Percentiles rank a stretch among this genome's conserved stretches.
These are phyloP conservation scores for Pseudochaenichthys georgianus DNA, from an alignment of 2,797 vertebrate species.

Conservation along the genomic window DNA sequence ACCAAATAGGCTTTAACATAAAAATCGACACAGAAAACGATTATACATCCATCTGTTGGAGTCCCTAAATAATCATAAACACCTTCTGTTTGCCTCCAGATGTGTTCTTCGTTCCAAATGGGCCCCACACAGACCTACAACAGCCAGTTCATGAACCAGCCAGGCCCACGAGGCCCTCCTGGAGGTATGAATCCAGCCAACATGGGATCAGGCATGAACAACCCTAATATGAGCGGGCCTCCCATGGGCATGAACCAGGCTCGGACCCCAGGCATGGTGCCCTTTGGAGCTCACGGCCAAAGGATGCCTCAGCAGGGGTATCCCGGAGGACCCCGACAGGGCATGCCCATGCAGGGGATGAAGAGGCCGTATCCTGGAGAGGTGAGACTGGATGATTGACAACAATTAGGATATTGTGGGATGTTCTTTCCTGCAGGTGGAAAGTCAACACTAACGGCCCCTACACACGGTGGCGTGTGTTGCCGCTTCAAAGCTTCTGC, in stretches of 20 bases:
- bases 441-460: neutral
- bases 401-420: neutral
- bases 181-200: slow-evolving; percentile 95
- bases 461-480: too few relatives aligned
- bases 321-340: slow-evolving; percentile 91
- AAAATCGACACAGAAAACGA: slow-evolving; percentile 4
- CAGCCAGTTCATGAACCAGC: slow-evolving; percentile 98
- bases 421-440: neutral
- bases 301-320: slow-evolving; percentile 98
- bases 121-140: slow-evolving; percentile 96
- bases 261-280: slow-evolving; percentile 93
- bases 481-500: too few relatives aligned
- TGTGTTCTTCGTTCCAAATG: slow-evolving; percentile 99
- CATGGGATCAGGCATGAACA: slow-evolving; percentile 93
- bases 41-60: slow-evolving; percentile 10
- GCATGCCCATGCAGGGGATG: slow-evolving; percentile 94
- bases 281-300: slow-evolving; percentile 92
- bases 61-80: slow-evolving; percentile 9
- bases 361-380: slow-evolving; percentile 98
- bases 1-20: slow-evolving; percentile 8
- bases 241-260: slow-evolving; percentile 97
- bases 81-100: slow-evolving; percentile 82
- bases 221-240: slow-evolving; percentile 95
- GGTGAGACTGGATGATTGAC: slow-evolving; percentile 77
- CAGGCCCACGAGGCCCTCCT: slow-evolving; percentile 93